phyloP scores from a whole-genome alignment of 1,140 invertebrate species.

The Propsilocerus akamusi region DNA sequence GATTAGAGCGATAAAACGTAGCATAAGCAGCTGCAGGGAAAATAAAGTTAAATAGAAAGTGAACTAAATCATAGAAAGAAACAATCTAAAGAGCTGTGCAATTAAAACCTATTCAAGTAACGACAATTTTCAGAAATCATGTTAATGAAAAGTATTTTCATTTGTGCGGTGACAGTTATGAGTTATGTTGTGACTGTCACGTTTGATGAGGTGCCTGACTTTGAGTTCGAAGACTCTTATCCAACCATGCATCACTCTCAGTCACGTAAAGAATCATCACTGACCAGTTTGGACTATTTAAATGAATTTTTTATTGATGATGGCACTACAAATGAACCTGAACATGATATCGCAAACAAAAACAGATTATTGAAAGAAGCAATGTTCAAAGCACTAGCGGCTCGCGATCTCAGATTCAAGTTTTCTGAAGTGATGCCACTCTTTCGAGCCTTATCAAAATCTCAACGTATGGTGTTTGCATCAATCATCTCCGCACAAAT shows the following conservation, averaged over 20 bases:
- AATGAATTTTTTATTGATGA: constrained; percentile 1
- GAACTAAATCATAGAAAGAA: too few species aligned
- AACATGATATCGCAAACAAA: not conserved
- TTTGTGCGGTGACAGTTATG: too few species aligned
- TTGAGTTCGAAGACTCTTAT: constrained; percentile 5
- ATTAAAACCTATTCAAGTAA: too few species aligned
- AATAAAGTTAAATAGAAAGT: too few species aligned
- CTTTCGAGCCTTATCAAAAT: constrained; percentile 34
- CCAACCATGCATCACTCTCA: not conserved
- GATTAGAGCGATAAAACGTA: too few species aligned
- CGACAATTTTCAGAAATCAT: too few species aligned
- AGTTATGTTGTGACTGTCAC: too few species aligned
- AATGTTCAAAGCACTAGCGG: constrained; percentile 26
- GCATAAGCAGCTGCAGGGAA: too few species aligned
- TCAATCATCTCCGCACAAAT: constrained; percentile 38
- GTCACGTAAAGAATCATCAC: not conserved
- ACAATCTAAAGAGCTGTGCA: too few species aligned
- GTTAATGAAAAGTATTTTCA: too few species aligned
- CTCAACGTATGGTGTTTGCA: constrained; percentile 35
- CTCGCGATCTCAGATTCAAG: constrained; percentile 27
- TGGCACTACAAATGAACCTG: not conserved
- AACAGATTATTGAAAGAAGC: constrained; percentile 18
- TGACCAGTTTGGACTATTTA: not conserved
- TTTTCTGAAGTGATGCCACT: constrained; percentile 41
- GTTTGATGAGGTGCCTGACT: constrained; percentile 5